Base-by-base conservation (phyloP, 2,797 vertebrate genomes). In the Anisognathus igniventris region DNA sequence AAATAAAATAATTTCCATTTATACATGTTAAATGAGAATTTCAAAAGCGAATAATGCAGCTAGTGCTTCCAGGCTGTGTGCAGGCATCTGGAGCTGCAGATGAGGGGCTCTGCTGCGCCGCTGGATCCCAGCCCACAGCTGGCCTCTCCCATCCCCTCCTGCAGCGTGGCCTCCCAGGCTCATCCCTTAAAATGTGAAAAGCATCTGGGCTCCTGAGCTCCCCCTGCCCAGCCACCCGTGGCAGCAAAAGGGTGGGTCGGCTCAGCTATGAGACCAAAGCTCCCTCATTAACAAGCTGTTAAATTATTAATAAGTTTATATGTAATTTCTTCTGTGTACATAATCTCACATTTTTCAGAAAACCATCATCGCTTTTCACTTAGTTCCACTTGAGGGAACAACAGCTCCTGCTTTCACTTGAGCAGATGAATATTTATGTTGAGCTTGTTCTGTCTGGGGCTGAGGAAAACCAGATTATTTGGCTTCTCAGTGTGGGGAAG, bases 401-500 rank as follows among this genome's bases (percentile, higher is more conserved):
- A 97, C 96, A 96, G 95, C 97, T 97, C 97, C 96, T 96, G 97
- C 97, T 98, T 98, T 97, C 97, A 84, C 80, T 96, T 82, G 96
- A 91, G 97, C 97, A 97, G 97, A 98, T 98, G 97, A 98, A 98
- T 98, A 99, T 98, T 98, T 98, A 98, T 98, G 97, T 97, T 37
- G 50, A 76, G 88, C 73, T 92, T 56, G 50, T 47, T 92, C 90
- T 74, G 56, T 89, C 76, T 65, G 88, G 78, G 87, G 81, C 74
- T 44, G 37, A 78, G 87, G 65, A 92, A 84, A 95, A 90, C 28
- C 7, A 28, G 74, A 96, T 97, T 88, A 73, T 91, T 87, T 16
- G 24, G 65, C 53, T 93, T 71, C 67, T 84, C 50, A 37, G 88
- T 5, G 4, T 17, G 67, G 8, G 17, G 61, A 72, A 67, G 31